A percentile compares a stretch with the other conserved stretches of the same genome.
Conservation (phyloP, 2,888 invertebrate species). For the Caenorhabditis sulstoni region DNA sequence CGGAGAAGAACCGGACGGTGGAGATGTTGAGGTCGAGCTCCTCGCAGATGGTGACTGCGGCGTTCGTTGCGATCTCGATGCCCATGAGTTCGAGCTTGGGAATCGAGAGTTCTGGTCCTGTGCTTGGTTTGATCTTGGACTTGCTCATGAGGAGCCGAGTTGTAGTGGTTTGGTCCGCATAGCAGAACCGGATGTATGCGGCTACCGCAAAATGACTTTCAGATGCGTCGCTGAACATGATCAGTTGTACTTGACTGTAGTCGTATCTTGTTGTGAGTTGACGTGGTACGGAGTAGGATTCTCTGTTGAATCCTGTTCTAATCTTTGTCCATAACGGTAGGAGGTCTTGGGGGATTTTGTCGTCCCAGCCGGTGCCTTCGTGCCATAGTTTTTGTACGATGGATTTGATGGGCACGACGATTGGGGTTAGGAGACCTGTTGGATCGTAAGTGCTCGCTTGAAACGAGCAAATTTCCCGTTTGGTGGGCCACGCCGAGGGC, state of each 20-base stretch:
- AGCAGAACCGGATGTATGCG: conserved; percentile 17
- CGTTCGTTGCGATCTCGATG: conserved; percentile 17
- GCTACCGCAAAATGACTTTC: conserved; percentile 10
- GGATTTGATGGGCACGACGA: conserved; percentile 18
- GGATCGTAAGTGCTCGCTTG: conserved; percentile 42
- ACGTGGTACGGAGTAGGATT: not conserved
- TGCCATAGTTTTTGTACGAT: conserved; percentile 34
- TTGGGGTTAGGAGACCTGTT: conserved; percentile 23
- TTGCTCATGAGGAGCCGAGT: conserved; percentile 29
- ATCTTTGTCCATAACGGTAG: conserved; percentile 21
- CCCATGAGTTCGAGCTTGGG: conserved; percentile 57
- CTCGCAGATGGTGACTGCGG: not conserved
- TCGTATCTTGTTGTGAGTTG: conserved; percentile 6
- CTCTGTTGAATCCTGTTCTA: not conserved
- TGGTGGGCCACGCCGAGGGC: not conserved
- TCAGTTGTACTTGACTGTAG: not conserved
- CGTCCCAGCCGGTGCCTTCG: conserved; percentile 17
- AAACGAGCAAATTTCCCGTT: conserved; percentile 16
- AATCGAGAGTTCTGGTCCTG: conserved; percentile 31
- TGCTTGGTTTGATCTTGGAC: conserved; percentile 21
- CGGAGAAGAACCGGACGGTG: conserved; percentile 33
- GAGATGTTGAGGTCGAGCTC: not conserved
- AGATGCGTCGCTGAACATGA: conserved; percentile 41
- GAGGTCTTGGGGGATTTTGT: not conserved
- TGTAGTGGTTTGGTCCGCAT: not conserved